A percentile compares a stretch with the other conserved stretches of the same genome.
These are phyloP conservation scores for Hirudinaria manillensis DNA, from an alignment of 2,888 invertebrate genomes.

Conservation along the genomic window DNA sequence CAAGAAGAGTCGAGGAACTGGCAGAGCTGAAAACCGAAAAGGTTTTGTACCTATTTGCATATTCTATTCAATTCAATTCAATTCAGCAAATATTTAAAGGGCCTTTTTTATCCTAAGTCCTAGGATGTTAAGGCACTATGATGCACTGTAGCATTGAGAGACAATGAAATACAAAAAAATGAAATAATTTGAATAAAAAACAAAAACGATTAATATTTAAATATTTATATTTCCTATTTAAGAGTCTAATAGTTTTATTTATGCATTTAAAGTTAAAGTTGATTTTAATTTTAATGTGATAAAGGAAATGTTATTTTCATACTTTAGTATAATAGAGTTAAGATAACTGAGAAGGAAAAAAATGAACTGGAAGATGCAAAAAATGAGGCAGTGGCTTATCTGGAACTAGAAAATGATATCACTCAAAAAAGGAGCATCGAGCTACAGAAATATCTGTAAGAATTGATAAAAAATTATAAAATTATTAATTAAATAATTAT, in stretches of 20 bases:
- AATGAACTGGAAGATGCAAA: slow-evolving; percentile 55
- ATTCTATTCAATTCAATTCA: not conserved
- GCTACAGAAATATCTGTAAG: slow-evolving; percentile 60
- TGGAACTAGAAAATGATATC: slow-evolving; percentile 73
- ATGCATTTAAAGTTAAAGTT: too few species aligned
- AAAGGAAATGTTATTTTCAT: not conserved
- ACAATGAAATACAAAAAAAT: too few species aligned
- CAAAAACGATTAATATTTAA: too few species aligned
- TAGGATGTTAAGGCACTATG: too few species aligned
- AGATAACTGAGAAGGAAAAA: slow-evolving; percentile 60
- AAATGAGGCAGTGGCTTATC: slow-evolving; percentile 60
- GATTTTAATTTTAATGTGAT: too few species aligned
- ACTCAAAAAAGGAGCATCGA: slow-evolving; percentile 66
- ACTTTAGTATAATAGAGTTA: slow-evolving; percentile 68
- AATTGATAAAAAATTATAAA: slow-evolving; percentile 14
- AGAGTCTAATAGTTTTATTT: too few species aligned
- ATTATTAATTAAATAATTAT: too few species aligned
- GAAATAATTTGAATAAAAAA: too few species aligned
- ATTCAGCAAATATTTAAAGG: too few species aligned
- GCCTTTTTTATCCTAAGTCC: too few species aligned
- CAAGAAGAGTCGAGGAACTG: slow-evolving; percentile 56
- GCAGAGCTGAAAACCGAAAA: slow-evolving; percentile 51
- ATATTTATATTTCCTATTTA: too few species aligned
- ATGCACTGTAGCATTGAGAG: too few species aligned
- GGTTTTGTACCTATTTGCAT: slow-evolving; percentile 39